phyloP scores from a whole-genome alignment of 2,113 vertebrate species.

The Nesogale talazaci region DNA sequence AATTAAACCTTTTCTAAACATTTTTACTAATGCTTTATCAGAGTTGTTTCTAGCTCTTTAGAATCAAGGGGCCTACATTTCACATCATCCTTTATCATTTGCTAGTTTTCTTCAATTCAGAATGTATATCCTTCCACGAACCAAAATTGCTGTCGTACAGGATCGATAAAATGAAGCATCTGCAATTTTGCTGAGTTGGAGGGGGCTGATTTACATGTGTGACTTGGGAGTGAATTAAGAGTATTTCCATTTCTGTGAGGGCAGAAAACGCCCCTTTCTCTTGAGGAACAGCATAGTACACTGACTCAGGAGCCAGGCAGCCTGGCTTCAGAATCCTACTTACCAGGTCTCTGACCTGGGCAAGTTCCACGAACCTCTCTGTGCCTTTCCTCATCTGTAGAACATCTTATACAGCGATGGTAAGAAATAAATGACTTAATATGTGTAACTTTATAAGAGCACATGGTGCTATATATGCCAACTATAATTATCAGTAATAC shows the following conservation, averaged over 20 bases:
- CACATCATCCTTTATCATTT: slow-evolving; percentile 47
- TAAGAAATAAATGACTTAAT: slow-evolving; percentile 29
- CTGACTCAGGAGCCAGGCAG: neutral
- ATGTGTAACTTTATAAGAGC: slow-evolving; percentile 11
- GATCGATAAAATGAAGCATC: neutral
- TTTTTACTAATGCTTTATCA: neutral
- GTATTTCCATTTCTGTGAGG: slow-evolving; percentile 19
- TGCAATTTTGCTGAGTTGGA: slow-evolving; percentile 26
- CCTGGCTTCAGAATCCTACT: slow-evolving; percentile 19
- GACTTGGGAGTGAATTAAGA: neutral
- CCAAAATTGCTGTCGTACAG: neutral
- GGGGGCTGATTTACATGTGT: slow-evolving; percentile 25
- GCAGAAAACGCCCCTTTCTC: neutral
- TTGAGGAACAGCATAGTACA: neutral
- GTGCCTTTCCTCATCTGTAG: slow-evolving; percentile 28
- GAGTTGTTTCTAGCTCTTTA: slow-evolving; percentile 39
- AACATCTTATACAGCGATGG: neutral
- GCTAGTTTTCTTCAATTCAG: neutral
- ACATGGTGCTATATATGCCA: slow-evolving; percentile 10
- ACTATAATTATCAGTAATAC: neutral
- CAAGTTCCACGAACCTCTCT: slow-evolving; percentile 24
- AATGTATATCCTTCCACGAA: slow-evolving; percentile 2
- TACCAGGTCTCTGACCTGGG: neutral
- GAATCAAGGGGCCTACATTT: slow-evolving; percentile 21
- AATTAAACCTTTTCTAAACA: slow-evolving; percentile 31